A percentile compares a stretch with the other conserved stretches of the same genome.
Evolutionary conservation across 2,888 invertebrate genomes (phyloP).

Genomic region (Saturnia pavonia): DNA sequence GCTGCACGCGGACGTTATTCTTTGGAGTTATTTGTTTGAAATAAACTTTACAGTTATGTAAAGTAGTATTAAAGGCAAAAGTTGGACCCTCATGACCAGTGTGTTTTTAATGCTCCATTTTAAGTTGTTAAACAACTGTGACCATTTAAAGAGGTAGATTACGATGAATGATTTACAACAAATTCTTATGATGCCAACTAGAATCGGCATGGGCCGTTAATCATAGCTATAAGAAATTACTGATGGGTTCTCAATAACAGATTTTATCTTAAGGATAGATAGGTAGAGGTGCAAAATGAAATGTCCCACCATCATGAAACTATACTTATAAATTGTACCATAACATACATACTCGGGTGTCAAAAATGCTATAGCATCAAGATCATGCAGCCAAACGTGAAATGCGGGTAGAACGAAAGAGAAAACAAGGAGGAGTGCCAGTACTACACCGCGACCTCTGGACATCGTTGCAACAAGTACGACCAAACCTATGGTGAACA

Average conservation of each 20-base stretch:
- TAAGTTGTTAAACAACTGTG: no score
- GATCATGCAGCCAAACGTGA: constrained; percentile 36
- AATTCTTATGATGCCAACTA: not conserved
- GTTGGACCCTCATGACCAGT: no score
- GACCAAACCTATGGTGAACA: constrained; percentile 41
- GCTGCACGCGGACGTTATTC: not conserved
- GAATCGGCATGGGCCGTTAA: not conserved
- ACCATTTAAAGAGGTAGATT: no score
- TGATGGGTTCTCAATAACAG: not conserved
- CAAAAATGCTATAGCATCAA: constrained; percentile 38
- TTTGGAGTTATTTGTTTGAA: not conserved
- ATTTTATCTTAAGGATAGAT: not conserved
- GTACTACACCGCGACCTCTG: constrained; percentile 17
- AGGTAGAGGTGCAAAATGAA: not conserved
- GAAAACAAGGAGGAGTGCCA: constrained; percentile 23
- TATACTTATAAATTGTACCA: not conserved
- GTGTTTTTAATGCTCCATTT: no score
- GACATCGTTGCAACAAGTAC: constrained; percentile 29
- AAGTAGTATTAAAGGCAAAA: no score
- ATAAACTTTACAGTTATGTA: not conserved
- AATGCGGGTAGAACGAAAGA: constrained; percentile 28
- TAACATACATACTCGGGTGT: constrained; percentile 37
- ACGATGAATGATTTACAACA: not conserved
- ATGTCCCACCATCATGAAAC: not conserved
- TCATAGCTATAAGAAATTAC: not conserved